Base-by-base conservation (phyloP, 2,888 invertebrate species). In the Platycnemis pennipes region DNA sequence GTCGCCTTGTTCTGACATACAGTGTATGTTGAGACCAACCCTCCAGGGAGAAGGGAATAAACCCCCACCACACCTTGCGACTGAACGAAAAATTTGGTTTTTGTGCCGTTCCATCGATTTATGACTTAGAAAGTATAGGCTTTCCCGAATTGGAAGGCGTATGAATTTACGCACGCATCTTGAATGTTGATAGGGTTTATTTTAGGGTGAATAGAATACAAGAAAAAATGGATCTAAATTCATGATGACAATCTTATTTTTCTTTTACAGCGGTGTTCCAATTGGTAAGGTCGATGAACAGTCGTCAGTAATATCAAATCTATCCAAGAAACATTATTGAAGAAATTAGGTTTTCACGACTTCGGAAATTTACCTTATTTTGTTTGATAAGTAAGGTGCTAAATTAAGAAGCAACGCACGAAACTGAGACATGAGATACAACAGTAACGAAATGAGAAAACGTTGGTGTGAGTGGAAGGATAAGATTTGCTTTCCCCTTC, bases 1-100 rank as follows among this genome's bases (percentile, higher is more conserved):
- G 3, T 91, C 19, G 22, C 56, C 7, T 56, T 91, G 22, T 42
- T 91, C 42, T n/a, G 87, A 45, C 87, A 87, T 87, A 44, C 37
- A 77, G 26, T 37, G 37, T 26, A 26, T 77, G 87, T 45, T 87
- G 46, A 87, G 87, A 26, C 87, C 46, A 87, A 87, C 87, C 26
- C 87, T 31, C n/a, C n/a, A 7, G 87, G 87, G 77, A 77, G 13
- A 37, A 77, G 22, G 13, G 11, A 77, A 77, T 77, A 37, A 77
- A 77, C 77, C 37, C 5, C 77, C 11, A n/a, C 77, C 37, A 77
- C 11, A 31, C 37, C 77, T 77, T 5, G 37, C 77, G 37, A 37
- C 26, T 16, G 77, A 77, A 26, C 37, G 37, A 77, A 37, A 77
- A 77, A 77, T 77, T 77, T 77, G 11, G 77, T 16, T 77, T n/a